A percentile compares a stretch with the other conserved stretches of the same genome.
phyloP scores from a whole-genome alignment of 2,888 invertebrate genomes.

The Scaptomyza polygonia region DNA sequence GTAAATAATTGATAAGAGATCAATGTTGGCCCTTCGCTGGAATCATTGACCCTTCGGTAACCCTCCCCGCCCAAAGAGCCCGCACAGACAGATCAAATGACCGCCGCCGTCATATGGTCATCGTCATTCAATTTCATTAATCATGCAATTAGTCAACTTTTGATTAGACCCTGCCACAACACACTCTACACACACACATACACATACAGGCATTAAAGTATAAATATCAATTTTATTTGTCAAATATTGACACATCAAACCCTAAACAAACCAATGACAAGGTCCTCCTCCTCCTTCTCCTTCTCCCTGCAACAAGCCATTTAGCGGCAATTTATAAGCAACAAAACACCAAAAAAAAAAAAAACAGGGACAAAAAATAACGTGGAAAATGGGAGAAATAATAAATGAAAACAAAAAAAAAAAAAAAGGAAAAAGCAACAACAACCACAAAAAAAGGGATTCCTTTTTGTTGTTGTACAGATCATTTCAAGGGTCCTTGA shows the following conservation, averaged over 20 bases:
- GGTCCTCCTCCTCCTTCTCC: slow-evolving; percentile 54
- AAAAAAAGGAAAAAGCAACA: slow-evolving; percentile 12
- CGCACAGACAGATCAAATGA: slow-evolving; percentile 30
- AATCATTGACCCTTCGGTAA: slow-evolving; percentile 28
- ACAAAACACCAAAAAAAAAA: slow-evolving; percentile 74
- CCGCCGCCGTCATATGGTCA: slow-evolving; percentile 20
- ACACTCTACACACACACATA: slow-evolving; percentile 16
- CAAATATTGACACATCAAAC: slow-evolving; percentile 83
- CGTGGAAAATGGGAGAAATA: slow-evolving; percentile 70
- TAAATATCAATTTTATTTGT: slow-evolving; percentile 81
- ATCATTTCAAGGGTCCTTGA: slow-evolving; percentile 84
- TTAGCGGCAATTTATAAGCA: slow-evolving; percentile 79
- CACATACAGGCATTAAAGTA: slow-evolving; percentile 61
- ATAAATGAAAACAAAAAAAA: slow-evolving; percentile 65
- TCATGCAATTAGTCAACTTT: slow-evolving; percentile 68
- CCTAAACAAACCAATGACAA: slow-evolving; percentile 83
- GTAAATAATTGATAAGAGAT: no score
- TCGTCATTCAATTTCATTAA: slow-evolving; percentile 46
- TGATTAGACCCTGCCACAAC: slow-evolving; percentile 57
- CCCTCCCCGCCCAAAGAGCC: slow-evolving; percentile 4
- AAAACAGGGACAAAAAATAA: slow-evolving; percentile 40
- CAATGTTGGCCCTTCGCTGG: not conserved
- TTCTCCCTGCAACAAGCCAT: slow-evolving; percentile 46
- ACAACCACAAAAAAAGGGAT: slow-evolving; percentile 49
- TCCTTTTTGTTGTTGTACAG: slow-evolving; percentile 51